Evolutionary conservation across 2,888 invertebrate species (phyloP).

Genomic region (Laothoe populi): DNA sequence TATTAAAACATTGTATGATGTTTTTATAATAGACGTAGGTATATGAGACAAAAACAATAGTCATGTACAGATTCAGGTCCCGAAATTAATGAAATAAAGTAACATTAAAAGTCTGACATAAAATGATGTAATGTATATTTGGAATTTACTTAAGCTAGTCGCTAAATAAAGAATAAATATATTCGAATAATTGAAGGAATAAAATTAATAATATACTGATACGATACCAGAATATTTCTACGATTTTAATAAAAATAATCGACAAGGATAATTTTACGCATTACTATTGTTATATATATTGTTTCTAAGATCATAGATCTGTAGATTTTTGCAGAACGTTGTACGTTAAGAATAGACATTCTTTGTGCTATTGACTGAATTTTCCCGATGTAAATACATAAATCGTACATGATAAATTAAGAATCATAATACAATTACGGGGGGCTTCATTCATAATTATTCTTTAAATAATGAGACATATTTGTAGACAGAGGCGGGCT

Average conservation of each 20-base stretch:
- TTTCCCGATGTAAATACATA: background rate
- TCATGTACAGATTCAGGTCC: conserved; percentile 35
- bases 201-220: background rate
- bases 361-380: background rate
- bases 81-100: conserved; percentile 27
- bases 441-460: background rate
- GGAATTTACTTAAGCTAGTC: background rate
- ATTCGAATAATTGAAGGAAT: background rate
- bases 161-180: background rate
- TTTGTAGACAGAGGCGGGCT: too few relatives aligned
- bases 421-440: too few relatives aligned
- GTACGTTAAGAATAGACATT: too few relatives aligned
- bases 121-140: background rate
- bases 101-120: background rate
- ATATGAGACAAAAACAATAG: conserved; percentile 37
- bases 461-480: too few relatives aligned
- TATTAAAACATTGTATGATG: background rate
- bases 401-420: background rate
- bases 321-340: background rate
- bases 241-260: background rate
- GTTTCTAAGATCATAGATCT: too few relatives aligned
- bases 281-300: too few relatives aligned
- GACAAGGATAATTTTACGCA: too few relatives aligned
- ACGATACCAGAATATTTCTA: too few relatives aligned
- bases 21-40: background rate